Percentiles rank a stretch among this genome's conserved stretches.
Evolutionary conservation across 2,113 vertebrate genomes (phyloP).

Genomic region (Poecile atricapillus): DNA sequence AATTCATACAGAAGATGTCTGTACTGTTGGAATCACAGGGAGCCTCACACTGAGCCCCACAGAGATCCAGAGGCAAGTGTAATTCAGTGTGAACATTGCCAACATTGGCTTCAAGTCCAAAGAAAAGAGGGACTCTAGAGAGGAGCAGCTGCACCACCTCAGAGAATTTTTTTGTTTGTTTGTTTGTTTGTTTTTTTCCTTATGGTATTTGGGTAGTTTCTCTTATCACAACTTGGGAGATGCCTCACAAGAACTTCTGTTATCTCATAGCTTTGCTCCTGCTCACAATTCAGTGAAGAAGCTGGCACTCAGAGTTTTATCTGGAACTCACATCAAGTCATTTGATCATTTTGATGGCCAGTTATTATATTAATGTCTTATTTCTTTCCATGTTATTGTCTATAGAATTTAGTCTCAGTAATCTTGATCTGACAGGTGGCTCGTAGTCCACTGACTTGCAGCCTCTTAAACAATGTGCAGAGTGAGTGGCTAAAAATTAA

Average conservation of each 20-base stretch:
- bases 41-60: accelerated
- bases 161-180: not conserved
- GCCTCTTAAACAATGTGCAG: not conserved
- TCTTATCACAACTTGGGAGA: not conserved
- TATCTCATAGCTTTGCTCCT: not conserved
- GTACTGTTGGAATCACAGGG: not conserved
- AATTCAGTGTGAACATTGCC: not conserved
- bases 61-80: not conserved
- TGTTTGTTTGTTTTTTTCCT: not conserved
- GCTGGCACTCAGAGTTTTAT: not conserved
- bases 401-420: not conserved
- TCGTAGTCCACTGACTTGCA: not conserved
- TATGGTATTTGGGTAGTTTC: not conserved
- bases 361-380: not conserved
- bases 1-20: not conserved
- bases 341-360: not conserved
- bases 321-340: not conserved
- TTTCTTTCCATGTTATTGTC: not conserved
- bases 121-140: not conserved
- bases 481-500: not conserved
- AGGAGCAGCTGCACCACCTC: not conserved
- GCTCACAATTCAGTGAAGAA: not conserved
- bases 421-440: not conserved
- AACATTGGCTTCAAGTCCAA: not conserved
- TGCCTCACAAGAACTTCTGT: not conserved